Percentiles rank a stretch among this genome's conserved stretches.
phyloP scores from a whole-genome alignment of 2,113 vertebrate species.

The Limnothrissa miodon region DNA sequence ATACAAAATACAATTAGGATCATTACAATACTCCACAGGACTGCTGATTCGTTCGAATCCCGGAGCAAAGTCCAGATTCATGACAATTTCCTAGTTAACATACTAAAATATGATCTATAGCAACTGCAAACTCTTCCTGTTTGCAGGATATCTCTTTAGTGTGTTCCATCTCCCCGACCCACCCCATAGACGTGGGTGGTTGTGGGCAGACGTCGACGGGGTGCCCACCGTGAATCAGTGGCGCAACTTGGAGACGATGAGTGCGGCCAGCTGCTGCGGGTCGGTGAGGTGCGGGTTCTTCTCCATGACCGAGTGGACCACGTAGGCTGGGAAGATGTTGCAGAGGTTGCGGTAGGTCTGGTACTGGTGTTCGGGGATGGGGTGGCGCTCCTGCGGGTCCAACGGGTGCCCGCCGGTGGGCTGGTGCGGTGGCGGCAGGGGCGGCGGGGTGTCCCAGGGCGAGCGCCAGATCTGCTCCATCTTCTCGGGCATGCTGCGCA shows the following conservation, averaged over 20 bases:
- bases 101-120: neutral
- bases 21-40: neutral
- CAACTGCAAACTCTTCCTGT: neutral
- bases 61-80: neutral
- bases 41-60: neutral
- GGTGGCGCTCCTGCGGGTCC: slow-evolving; percentile 84
- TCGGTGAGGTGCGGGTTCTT: slow-evolving; percentile 97
- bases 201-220: too few relatives aligned
- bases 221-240: slow-evolving; percentile 60
- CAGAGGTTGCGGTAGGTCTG: slow-evolving; percentile 98
- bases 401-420: neutral
- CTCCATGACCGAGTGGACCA: slow-evolving; percentile 97
- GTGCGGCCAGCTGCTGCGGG: slow-evolving; percentile 93
- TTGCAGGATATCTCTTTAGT: neutral
- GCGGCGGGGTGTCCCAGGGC: slow-evolving; percentile 84
- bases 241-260: slow-evolving; percentile 93
- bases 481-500: slow-evolving; percentile 97
- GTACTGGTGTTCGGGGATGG: slow-evolving; percentile 94
- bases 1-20: slow-evolving; percentile 3
- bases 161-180: neutral
- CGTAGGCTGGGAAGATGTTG: slow-evolving; percentile 93
- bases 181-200: neutral
- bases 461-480: slow-evolving; percentile 98
- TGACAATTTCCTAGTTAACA: neutral
- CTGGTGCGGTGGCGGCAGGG: slow-evolving; percentile 33